Evolutionary conservation across 2,797 vertebrate genomes (phyloP).

Genomic region (Phataginus tetradactyla): DNA sequence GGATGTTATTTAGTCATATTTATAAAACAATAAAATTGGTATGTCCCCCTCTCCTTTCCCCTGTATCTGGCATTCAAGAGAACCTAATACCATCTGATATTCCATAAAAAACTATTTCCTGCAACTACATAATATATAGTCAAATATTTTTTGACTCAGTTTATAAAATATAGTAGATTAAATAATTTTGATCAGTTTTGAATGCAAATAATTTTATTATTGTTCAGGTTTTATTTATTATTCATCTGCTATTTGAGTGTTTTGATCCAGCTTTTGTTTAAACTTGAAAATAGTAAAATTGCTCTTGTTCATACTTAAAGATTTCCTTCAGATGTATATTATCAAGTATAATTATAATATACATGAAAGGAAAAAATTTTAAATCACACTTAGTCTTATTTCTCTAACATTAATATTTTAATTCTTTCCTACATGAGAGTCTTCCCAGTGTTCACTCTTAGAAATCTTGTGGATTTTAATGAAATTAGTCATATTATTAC

Average conservation of each 20-base stretch:
- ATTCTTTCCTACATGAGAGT: conserved; percentile 5
- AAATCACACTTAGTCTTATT: neutral
- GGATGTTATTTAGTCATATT: neutral
- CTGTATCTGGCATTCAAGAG: neutral
- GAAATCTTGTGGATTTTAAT: conserved; percentile 35
- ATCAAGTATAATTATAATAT: neutral
- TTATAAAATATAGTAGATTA: conserved; percentile 21
- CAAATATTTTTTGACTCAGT: conserved; percentile 11
- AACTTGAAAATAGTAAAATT: conserved; percentile 19
- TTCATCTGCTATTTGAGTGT: neutral
- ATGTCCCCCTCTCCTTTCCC: neutral
- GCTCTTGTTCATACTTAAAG: neutral
- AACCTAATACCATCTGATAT: neutral
- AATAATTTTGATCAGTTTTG: conserved; percentile 15
- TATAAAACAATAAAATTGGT: conserved; percentile 39
- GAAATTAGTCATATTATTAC: neutral
- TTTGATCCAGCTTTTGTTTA: conserved; percentile 11
- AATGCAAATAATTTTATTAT: neutral
- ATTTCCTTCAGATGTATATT: neutral
- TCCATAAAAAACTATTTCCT: neutral
- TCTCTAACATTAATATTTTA: neutral
- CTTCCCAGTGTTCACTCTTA: neutral
- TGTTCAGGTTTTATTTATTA: neutral
- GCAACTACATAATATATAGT: neutral
- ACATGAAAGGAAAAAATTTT: neutral